Base-by-base conservation (phyloP, 2,888 invertebrate genomes). In the Osedax frankpressi region DNA sequence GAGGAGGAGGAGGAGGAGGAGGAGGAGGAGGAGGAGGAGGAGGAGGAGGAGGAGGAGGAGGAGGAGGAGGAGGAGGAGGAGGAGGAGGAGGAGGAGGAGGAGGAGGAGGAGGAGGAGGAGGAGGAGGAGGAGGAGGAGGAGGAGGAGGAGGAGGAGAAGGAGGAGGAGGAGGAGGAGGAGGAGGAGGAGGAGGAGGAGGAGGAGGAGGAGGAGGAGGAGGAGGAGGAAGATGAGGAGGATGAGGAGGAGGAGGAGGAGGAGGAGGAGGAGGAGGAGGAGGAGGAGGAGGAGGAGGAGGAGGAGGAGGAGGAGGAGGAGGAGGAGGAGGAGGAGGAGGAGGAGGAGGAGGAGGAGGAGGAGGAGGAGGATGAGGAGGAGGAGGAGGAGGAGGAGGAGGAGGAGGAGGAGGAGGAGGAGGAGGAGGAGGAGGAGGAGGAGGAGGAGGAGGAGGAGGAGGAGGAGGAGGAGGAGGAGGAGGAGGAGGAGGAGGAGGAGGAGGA, bases 331-430 rank as follows among this genome's bases (percentile, higher is more conserved):
- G 29, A 70, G 70, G 29, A 70, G 70, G 29, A 70, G 70, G 29
- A 70, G 70, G 29, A 70, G 70, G 29, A 70, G 70, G 29, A 70
- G 70, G 29, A 70, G 70, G 29, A 70, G 70, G 29, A 70, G 70
- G 14, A 70, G 70, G 14, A 70, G 70, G 29, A 70, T 25, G 29
- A 70, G 70, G 29, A 70, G 70, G 29, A 70, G 70, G 29, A 70
- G 70, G 29, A 70, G 70, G 29, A 70, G 70, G 29, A 70, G 70
- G 14, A 70, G 70, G 14, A 70, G 70, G 29, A 70, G 28, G 29
- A 70, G 27, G 29, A 70, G 25, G 30, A 71, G 71, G 2, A 71
- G 71, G 2, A 44, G 71, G 2, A 71, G 71, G 30, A 71, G 62
- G 30, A 44, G 62, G 30, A 71, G 71, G 2, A 71, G 44, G 30